Conservation (phyloP, 2,113 vertebrate species). For the Herpailurus yagouaroundi region DNA sequence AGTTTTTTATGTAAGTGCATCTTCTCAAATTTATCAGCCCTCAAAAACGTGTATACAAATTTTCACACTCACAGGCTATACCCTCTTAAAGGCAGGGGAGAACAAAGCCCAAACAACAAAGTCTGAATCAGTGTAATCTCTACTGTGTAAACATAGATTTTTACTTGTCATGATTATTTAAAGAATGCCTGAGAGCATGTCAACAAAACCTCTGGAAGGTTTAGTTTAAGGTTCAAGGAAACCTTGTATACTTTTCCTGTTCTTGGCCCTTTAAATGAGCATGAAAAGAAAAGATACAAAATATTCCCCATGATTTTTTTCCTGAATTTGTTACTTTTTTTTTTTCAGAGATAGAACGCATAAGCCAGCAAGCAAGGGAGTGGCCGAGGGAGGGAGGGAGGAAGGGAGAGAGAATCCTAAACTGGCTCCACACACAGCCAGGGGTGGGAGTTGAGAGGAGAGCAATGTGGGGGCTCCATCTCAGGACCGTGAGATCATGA, state of each 20-base stretch:
- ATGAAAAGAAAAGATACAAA: neutral
- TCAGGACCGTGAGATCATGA: no score
- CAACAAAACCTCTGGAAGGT: neutral
- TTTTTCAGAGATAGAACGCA: no score
- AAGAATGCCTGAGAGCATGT: neutral
- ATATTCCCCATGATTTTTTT: neutral
- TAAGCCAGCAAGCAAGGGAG: no score
- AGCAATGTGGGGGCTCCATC: no score
- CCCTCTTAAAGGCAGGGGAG: neutral
- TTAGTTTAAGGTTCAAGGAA: neutral
- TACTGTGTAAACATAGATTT: neutral
- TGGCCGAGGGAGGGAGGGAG: no score
- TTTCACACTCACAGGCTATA: neutral
- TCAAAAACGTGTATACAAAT: neutral
- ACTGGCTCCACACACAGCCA: no score
- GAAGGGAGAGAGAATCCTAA: no score
- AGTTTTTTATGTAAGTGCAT: neutral
- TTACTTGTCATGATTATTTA: slow-evolving; percentile 25
- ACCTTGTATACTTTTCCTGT: neutral
- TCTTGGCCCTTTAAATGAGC: neutral
- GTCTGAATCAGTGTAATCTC: neutral
- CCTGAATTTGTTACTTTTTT: neutral
- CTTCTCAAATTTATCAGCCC: neutral
- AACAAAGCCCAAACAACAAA: neutral
- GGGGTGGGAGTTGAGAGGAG: no score